Percentiles rank a stretch among this genome's conserved stretches.
Evolutionary conservation across 2,797 vertebrate species (phyloP).

Genomic region (Dermochelys coriacea): DNA sequence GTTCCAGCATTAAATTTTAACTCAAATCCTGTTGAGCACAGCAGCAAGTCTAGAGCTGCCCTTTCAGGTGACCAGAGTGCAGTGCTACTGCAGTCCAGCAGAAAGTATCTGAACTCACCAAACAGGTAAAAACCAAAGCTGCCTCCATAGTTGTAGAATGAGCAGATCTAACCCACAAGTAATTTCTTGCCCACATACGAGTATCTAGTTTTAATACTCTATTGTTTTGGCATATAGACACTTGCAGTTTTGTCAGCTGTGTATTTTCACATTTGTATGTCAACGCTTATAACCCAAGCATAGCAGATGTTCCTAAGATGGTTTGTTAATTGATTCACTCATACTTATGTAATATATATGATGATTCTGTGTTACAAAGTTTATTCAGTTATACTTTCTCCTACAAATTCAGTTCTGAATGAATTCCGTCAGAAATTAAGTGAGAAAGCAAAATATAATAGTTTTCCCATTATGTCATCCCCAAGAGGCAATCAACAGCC

Average conservation of each 20-base stretch:
- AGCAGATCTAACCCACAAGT: not conserved
- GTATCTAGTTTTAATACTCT: not conserved
- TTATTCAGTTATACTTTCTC: not conserved
- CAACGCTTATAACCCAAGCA: not conserved
- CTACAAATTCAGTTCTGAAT: not conserved
- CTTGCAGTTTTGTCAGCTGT: not conserved
- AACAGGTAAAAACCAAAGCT: not conserved
- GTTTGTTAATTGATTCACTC: not conserved
- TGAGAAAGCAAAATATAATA: not conserved
- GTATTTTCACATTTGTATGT: not conserved
- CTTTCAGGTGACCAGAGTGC: not conserved
- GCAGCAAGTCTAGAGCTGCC: not conserved
- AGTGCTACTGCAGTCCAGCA: not conserved
- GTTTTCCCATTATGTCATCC: not conserved
- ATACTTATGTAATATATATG: not conserved
- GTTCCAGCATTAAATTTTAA: not conserved
- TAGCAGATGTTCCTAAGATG: not conserved
- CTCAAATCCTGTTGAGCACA: not conserved
- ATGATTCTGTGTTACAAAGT: not conserved
- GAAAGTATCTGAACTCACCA: not conserved
- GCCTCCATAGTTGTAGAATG: not conserved
- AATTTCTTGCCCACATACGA: not conserved
- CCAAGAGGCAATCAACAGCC: not conserved
- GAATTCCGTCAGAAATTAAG: not conserved
- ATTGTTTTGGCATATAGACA: not conserved